Evolutionary conservation across 1,140 invertebrate species (phyloP).

Genomic region (Halictus rubicundus): DNA sequence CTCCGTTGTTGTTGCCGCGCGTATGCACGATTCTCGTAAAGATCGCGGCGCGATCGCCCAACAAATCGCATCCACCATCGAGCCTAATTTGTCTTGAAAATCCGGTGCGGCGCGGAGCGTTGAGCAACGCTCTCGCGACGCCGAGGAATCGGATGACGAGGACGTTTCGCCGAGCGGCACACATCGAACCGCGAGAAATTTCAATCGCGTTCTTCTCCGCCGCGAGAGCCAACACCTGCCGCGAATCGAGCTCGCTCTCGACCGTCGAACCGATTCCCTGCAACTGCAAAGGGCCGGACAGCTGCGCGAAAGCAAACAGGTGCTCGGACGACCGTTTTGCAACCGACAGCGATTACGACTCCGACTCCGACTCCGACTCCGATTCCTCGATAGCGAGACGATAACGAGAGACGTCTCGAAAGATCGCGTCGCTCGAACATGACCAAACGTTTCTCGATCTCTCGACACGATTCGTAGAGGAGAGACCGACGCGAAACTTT

Average conservation of each 20-base stretch:
- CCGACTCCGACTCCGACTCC: not conserved
- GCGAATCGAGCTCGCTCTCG: conserved; percentile 8
- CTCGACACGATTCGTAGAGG: not conserved
- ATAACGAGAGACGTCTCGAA: not conserved
- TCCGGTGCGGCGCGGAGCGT: not conserved
- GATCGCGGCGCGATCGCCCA: conserved; percentile 35
- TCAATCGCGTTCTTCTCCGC: conserved; percentile 15
- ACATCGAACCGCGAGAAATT: conserved; percentile 9
- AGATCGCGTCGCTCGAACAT: too few relatives aligned
- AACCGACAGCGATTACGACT: too few relatives aligned
- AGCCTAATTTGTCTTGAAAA: conserved; percentile 35
- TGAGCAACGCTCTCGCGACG: not conserved
- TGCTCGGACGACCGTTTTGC: not conserved
- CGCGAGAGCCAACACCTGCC: conserved; percentile 5
- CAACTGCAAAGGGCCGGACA: conserved; percentile 17
- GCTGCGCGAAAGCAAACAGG: conserved; percentile 32
- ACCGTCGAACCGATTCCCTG: conserved; percentile 10
- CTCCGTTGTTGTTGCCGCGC: conserved; percentile 31
- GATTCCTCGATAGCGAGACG: not conserved
- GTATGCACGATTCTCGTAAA: conserved; percentile 47
- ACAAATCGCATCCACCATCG: conserved; percentile 30
- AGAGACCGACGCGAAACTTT: conserved; percentile 5
- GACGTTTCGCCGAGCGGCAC: not conserved
- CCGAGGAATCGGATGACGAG: not conserved
- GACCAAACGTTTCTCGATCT: not conserved